phyloP scores from a whole-genome alignment of 2,888 invertebrate genomes.

The Drosophila recens region DNA sequence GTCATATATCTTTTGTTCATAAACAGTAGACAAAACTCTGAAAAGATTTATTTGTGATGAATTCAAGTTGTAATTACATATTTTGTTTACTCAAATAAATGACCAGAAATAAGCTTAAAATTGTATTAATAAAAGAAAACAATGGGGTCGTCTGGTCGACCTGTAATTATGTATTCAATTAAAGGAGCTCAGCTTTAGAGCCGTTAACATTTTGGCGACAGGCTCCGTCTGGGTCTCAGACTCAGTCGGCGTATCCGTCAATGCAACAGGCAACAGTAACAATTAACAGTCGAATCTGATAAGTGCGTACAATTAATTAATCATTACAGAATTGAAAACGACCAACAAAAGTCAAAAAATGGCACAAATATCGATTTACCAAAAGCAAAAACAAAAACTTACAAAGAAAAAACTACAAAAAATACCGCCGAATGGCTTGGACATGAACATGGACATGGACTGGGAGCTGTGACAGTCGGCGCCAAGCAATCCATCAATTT shows the following conservation, averaged over 20 bases:
- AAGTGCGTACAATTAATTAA: slow-evolving; percentile 70
- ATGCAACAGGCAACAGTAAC: slow-evolving; percentile 49
- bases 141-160: slow-evolving; percentile 43
- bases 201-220: slow-evolving; percentile 64
- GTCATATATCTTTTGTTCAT: background rate
- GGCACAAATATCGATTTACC: slow-evolving; percentile 74
- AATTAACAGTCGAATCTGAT: slow-evolving; percentile 46
- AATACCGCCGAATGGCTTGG: slow-evolving; percentile 62
- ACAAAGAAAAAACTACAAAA: slow-evolving; percentile 47
- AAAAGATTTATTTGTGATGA: slow-evolving; percentile 55
- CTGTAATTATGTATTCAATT: slow-evolving; percentile 68
- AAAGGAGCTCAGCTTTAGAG: slow-evolving; percentile 27
- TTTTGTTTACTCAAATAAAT: slow-evolving; percentile 17
- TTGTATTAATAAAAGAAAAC: slow-evolving; percentile 62
- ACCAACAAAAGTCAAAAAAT: slow-evolving; percentile 58
- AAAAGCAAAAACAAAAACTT: slow-evolving; percentile 58
- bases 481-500: slow-evolving; percentile 84
- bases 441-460: slow-evolving; percentile 20
- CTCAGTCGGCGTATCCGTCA: slow-evolving; percentile 8
- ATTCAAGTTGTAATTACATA: slow-evolving; percentile 50
- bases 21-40: slow-evolving; percentile 6
- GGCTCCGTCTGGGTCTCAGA: slow-evolving; percentile 26
- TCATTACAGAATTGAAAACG: slow-evolving; percentile 68
- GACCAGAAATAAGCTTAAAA: slow-evolving; percentile 64
- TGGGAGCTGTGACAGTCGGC: slow-evolving; percentile 76